Conservation (phyloP, 2,797 vertebrate genomes). For the Rallus crepitans region DNA sequence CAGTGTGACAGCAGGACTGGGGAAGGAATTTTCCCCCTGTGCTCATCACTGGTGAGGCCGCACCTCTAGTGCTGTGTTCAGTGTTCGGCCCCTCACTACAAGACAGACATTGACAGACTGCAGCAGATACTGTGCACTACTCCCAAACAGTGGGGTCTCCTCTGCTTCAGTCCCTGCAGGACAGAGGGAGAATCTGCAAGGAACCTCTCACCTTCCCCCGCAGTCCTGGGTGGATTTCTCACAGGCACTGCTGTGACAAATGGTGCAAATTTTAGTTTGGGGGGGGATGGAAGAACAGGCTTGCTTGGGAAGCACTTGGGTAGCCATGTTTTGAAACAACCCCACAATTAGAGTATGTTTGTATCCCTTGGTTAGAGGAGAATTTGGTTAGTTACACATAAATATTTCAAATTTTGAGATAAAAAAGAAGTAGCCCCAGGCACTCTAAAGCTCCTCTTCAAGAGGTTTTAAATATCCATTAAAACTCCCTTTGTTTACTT, state of each 20-base stretch:
- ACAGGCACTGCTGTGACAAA: background rate
- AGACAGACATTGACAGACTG: background rate
- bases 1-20: too few relatives aligned
- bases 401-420: background rate
- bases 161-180: background rate
- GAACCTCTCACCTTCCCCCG: background rate
- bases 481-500: slow-evolving; percentile 20
- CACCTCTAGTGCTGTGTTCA: too few relatives aligned
- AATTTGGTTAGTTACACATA: background rate
- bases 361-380: background rate
- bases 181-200: background rate
- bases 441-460: background rate
- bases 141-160: background rate
- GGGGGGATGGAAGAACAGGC: background rate
- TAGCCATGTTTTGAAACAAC: background rate
- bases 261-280: background rate
- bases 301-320: background rate
- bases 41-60: too few relatives aligned
- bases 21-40: too few relatives aligned
- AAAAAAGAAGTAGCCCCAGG: background rate
- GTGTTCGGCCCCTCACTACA: too few relatives aligned
- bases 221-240: background rate
- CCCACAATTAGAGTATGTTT: background rate
- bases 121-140: background rate
- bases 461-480: background rate